Evolutionary conservation across 1,140 invertebrate genomes (phyloP).

Genomic region (Rhopalosiphum padi): DNA sequence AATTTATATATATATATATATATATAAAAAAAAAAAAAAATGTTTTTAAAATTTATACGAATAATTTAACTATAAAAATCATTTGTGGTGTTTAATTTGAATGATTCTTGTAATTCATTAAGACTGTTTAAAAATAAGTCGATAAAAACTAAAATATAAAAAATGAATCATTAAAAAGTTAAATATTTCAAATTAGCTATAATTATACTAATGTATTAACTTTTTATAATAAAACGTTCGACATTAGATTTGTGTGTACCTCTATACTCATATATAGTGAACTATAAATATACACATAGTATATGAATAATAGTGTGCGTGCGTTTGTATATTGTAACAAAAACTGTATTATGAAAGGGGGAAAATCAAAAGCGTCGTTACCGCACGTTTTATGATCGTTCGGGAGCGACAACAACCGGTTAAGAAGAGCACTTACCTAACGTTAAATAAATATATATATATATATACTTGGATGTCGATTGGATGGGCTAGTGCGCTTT

Average conservation of each 20-base stretch:
- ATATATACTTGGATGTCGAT: neutral
- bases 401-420: constrained; percentile 33
- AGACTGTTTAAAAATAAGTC: neutral
- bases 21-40: too few relatives aligned
- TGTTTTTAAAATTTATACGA: neutral
- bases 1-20: too few relatives aligned
- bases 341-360: neutral
- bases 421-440: constrained; percentile 26
- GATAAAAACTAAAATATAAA: neutral
- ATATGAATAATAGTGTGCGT: neutral
- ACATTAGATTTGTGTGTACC: too few relatives aligned
- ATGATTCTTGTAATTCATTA: neutral
- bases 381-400: constrained; percentile 35
- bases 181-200: too few relatives aligned
- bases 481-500: neutral
- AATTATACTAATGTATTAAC: too few relatives aligned
- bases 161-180: too few relatives aligned
- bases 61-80: neutral
- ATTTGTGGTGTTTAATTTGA: neutral
- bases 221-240: too few relatives aligned
- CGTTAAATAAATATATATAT: neutral
- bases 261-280: neutral
- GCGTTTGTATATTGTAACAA: neutral
- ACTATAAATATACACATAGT: neutral
- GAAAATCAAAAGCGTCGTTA: constrained; percentile 48